Base-by-base conservation (phyloP, 2,113 vertebrate species). In the Gobio gobio region DNA sequence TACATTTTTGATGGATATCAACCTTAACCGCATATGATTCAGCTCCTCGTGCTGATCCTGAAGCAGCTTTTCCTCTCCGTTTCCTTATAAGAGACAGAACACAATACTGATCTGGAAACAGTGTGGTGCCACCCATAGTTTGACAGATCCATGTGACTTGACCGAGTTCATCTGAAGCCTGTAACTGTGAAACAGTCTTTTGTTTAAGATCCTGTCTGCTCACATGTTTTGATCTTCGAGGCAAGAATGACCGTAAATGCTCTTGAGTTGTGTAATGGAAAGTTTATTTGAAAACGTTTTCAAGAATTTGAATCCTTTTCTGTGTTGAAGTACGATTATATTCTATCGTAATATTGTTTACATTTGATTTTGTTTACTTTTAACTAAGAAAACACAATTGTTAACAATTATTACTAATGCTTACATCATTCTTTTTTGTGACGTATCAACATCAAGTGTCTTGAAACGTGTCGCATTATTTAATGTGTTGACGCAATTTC, bases 171-270 rank as follows among this genome's bases (percentile, higher is more conserved):
- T 58, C 51, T 78, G 26, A 73, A 18, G 64, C 61, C 43, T 40
- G 9, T 78, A 75, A 61, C 77, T 66, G 49, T 77, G 83, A 76
- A 80, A 84, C 58, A 84, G 72, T 40, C 76, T 80, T 87, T 87
- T 82, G 61, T 87, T 78, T 82, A 61, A 77, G 63, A 82, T 84
- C 26, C 61, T 82, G 78, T 82, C 29, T 63, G 73, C 79, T 75
- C 78, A 82, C 79, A 82, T 74, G 51, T 64, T 83, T 70, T 66
- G 24, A 70, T 70, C 20, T 2, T 49, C 7, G 61, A 40, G 59
- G 77, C 82, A 75, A 82, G 22, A 73, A 47, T 18, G 4, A 43
- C 68, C 56, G 18, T 56, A 73, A 59, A 56, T 14, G 29, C 29
- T 56, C 64, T 58, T 33, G 5, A 33, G 4, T 14, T 24, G 24